Evolutionary conservation across 2,888 invertebrate species (phyloP).

Genomic region (Pachymerium ferrugineum): DNA sequence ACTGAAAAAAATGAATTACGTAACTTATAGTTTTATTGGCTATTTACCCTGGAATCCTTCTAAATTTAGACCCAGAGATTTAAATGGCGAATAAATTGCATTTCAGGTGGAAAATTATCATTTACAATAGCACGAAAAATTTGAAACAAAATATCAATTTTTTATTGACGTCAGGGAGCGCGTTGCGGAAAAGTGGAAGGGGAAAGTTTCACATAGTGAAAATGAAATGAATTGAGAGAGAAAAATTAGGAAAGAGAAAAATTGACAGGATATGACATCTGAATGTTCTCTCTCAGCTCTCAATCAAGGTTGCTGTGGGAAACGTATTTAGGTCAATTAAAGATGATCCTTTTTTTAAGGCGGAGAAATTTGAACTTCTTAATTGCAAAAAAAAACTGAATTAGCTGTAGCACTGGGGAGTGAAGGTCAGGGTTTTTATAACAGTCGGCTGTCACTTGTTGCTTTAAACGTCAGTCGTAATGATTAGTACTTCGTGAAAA

Average conservation of each 20-base stretch:
- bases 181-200: not conserved
- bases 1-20: not conserved
- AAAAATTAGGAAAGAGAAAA: not conserved
- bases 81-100: not conserved
- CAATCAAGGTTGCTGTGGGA: not conserved
- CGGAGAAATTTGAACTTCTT: not conserved
- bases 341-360: not conserved
- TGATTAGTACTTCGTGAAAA: too few species aligned
- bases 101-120: not conserved
- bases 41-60: not conserved
- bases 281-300: not conserved
- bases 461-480: too few species aligned
- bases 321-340: not conserved
- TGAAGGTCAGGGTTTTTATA: too few species aligned
- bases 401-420: too few species aligned
- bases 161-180: not conserved
- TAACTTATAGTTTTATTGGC: not conserved
- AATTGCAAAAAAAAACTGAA: too few species aligned
- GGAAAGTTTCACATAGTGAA: not conserved
- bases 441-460: too few species aligned
- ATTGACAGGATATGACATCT: conserved; percentile 1
- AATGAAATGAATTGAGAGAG: not conserved
- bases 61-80: not conserved
- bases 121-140: too few species aligned
- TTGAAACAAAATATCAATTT: too few species aligned